Evolutionary conservation across 2,113 vertebrate species (phyloP), one percentile per base, ranked within the genome.

Genomic region (Tor tambroides): DNA sequence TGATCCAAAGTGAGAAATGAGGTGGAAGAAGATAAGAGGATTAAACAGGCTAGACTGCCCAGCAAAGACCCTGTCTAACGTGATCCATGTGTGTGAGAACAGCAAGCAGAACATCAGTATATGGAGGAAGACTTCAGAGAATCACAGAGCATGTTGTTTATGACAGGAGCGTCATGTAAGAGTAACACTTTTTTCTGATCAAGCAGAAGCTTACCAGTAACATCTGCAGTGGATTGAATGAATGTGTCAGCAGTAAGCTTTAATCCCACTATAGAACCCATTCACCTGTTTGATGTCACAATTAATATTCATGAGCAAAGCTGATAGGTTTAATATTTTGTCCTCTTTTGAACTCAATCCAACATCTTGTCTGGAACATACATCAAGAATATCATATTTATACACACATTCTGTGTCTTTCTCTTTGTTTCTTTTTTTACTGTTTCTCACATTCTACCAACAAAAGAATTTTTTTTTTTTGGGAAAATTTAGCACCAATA

Each of bases 1-100:
- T 56, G 80, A 88, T 89, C 87, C 90, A 90, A 89, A 86, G 76
- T 54, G 82, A 88, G 80, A 63, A 88, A 87, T 90, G 90, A 89
- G 77, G 76, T 76, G 87, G 41, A 89, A 75, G 86, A 87, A 85
- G 91, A 88, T 92, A 91, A 89, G 91, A 92, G 92, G 92, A 94
- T 93, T 94, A 93, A 90, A 87, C 88, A 91, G 30, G 10, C 6
- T 71, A 56, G 67, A 51, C 82, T 38, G 82, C 28, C 30, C 67
- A 56, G 26, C 35, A 72, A 51, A 84, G 49, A 74, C 72, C 51
- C 35, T 67, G 28, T 67, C 35, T 56, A 19, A 69, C 30, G 2
- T 30, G 30, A 32, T 69, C 7, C 19, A 32, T 71, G 67, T 71
- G 17, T 38, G 17, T 21, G 32, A 21, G 17, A 71, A 71, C 3